Evolutionary conservation across 1,140 invertebrate species (phyloP).

Genomic region (Bombus haemorrhoidalis): DNA sequence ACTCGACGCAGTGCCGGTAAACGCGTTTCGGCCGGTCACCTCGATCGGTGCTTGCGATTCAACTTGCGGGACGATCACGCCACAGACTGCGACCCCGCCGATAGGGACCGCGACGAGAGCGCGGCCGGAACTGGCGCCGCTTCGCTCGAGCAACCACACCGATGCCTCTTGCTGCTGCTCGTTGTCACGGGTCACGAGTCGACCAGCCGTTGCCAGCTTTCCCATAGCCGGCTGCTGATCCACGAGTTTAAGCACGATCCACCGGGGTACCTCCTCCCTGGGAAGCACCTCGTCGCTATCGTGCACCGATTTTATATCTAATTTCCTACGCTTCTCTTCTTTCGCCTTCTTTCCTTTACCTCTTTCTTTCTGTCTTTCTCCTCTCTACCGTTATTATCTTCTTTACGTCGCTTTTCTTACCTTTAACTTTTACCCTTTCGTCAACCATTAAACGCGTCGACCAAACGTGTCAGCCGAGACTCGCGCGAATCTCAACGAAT

Average conservation of each 20-base stretch:
- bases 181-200: conserved; percentile 51
- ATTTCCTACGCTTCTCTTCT: neutral
- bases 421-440: neutral
- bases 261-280: conserved; percentile 15
- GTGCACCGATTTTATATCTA: neutral
- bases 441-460: neutral
- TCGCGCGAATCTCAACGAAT: neutral
- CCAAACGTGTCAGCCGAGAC: neutral
- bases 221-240: conserved; percentile 45
- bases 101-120: conserved; percentile 24
- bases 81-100: neutral
- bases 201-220: conserved; percentile 39
- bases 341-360: neutral
- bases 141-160: conserved; percentile 12
- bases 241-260: conserved; percentile 21
- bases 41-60: neutral
- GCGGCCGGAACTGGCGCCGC: conserved; percentile 20
- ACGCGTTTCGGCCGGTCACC: neutral
- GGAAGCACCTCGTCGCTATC: neutral
- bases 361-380: neutral
- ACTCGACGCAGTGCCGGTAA: neutral
- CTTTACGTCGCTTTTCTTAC: neutral
- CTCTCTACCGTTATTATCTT: neutral
- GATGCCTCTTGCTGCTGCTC: conserved; percentile 22
- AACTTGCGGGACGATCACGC: neutral